Evolutionary conservation across 35 echinoderm and acorn worm genomes (phyloP), one percentile per base, ranked within the genome.

Genomic region (Eucidaris tribuloides): DNA sequence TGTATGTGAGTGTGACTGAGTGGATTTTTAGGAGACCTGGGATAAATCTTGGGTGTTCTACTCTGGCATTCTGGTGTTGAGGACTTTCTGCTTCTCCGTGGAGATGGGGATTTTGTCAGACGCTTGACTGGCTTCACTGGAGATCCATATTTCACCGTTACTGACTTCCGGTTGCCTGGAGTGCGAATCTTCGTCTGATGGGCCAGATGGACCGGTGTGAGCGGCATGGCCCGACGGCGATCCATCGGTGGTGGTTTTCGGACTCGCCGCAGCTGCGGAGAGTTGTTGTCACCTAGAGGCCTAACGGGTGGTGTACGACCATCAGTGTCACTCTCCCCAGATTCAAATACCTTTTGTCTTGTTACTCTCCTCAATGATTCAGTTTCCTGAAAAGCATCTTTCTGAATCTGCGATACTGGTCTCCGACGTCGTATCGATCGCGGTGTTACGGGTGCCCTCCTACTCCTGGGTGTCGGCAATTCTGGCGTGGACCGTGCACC

Each of bases 1-100:
- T 76, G 70, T 34, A 23, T 28, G 27, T 42, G 33, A 23, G 74
- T 23, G 22, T 4, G 33, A 20, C 18, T 34, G 15, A 41, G 28
- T 11, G 85, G 85, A 61, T 87, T 87, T 58, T 35, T 43, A 33
- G 85, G 85, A 33, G 85, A 88, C 9, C 76, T 66, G 19, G 85
- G 77, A 42, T 81, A 80, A 17, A 43, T 66, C 25, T 79, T 88
- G 19, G 77, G 56, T n/a, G 60, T 37, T 30, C 84, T 87, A 54
- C 20, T 58, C 49, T 63, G 57, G n/a, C 28, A 27, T 31, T 65
- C 36, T 37, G 85, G 44, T 65, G 85, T 39, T 61, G 55, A 25
- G 17, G 4, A 52, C 3, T 58, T 56, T 32, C 13, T 33, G 81
- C 17, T 35, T 36, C 59, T 65, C 5, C 38, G 58, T 7, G 80